Evolutionary conservation across 2,113 vertebrate genomes (phyloP), one percentile per base, ranked within the genome.

Genomic region (Morone saxatilis): DNA sequence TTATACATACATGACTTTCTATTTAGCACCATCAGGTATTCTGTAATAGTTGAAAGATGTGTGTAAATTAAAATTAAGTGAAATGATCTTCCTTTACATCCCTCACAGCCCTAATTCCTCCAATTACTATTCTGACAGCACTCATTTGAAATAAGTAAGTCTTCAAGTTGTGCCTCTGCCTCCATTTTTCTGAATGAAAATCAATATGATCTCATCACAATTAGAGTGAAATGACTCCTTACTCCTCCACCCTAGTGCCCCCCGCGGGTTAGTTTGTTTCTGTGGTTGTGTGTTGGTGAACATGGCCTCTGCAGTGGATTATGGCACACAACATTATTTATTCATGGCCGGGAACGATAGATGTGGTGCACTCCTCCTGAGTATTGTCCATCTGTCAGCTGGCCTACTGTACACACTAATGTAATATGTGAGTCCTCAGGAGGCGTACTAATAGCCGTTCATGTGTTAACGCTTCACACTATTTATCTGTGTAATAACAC

Each of bases 311-410:
- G 81, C 72, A 71, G 75, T 78, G 82, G 85, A 76, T 93, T 87
- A 87, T 69, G 57, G 80, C 80, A 73, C 87, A 81, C 68, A 14
- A 11, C 82, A 91, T 94, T 84, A 94, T 87, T 94, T 86, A 94
- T 94, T 93, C 77, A 94, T 94, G 81, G 63, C 60, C 0, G 0
- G 45, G 72, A 86, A 83, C 22, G 62, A 80, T 84, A 71, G 88
- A 91, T 86, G 80, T 56, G 76, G 80, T 71, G 69, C 53, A 31
- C 79, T 86, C 74, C 89, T 87, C 89, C 76, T 81, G 88, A 88
- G 90, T 85, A 81, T 89, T 86, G 86, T 93, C 93, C 91, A 93
- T 93, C 93, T 94, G 91, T 89, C 89, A 71, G 87, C 82, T 14
- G 76, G 78, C 84, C 84, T 84, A 88, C 88, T 92, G 87, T 90